These are phyloP conservation scores for Athetis lepigone DNA, from an alignment of 2,888 invertebrate species.

Conservation along the genomic window DNA sequence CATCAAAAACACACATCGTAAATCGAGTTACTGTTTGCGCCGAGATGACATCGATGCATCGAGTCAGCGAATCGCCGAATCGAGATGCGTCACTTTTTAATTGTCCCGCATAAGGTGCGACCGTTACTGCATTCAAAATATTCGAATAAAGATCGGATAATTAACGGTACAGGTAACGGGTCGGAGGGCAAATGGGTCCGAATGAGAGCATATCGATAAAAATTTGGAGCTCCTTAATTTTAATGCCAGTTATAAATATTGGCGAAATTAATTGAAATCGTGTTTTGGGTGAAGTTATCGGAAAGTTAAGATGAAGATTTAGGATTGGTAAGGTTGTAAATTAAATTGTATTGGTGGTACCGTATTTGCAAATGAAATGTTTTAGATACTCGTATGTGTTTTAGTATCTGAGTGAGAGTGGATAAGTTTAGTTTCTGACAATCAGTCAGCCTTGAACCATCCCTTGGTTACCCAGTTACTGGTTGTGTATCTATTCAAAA, in stretches of 20 bases:
- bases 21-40: slow-evolving; percentile 57
- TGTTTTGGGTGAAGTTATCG: slow-evolving; percentile 31
- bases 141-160: slow-evolving; percentile 81
- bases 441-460: no score
- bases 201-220: slow-evolving; percentile 65
- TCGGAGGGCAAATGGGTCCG: slow-evolving; percentile 77
- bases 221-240: slow-evolving; percentile 56
- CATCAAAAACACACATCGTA: slow-evolving; percentile 50
- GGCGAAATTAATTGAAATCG: slow-evolving; percentile 52
- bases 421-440: no score
- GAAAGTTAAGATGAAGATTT: slow-evolving; percentile 41
- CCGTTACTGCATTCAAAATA: slow-evolving; percentile 81
- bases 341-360: slow-evolving; percentile 13
- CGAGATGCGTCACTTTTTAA: slow-evolving; percentile 85
- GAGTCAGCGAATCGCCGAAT: slow-evolving; percentile 68
- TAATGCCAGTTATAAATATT: slow-evolving; percentile 49
- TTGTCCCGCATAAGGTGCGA: slow-evolving; percentile 80
- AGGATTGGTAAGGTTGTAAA: slow-evolving; percentile 9
- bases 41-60: slow-evolving; percentile 67
- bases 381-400: no score
- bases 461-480: no score
- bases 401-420: no score
- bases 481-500: no score
- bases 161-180: slow-evolving; percentile 88
- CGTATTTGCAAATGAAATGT: neutral